phyloP scores from a whole-genome alignment of 2,113 vertebrate species.

The Menura novaehollandiae region DNA sequence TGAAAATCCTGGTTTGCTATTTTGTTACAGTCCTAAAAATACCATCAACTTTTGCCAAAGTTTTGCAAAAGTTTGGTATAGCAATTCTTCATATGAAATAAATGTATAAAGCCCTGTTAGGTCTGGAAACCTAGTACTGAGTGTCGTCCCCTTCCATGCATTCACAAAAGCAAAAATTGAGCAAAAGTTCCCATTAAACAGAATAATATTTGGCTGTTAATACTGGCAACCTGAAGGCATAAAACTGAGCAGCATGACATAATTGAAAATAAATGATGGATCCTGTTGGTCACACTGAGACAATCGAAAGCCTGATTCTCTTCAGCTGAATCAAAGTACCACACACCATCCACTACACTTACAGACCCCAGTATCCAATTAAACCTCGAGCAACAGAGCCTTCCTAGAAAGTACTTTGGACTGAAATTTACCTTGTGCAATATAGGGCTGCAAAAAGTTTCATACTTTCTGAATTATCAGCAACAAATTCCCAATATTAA shows the following conservation, averaged over 20 bases:
- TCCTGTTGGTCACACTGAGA: not conserved
- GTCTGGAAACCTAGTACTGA: not conserved
- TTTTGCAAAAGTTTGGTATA: constrained; percentile 1
- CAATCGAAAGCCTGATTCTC: not conserved
- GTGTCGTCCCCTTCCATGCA: not conserved
- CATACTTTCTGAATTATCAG: not conserved
- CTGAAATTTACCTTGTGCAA: not conserved
- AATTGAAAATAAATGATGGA: not conserved
- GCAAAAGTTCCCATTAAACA: not conserved
- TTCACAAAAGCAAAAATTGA: not conserved
- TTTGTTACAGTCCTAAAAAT: not conserved
- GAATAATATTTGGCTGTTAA: not conserved
- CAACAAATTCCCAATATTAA: not conserved
- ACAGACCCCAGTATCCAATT: not conserved
- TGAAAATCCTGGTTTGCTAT: not conserved
- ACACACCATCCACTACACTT: not conserved
- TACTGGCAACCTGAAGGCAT: not conserved
- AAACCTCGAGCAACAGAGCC: not conserved
- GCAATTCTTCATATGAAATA: not conserved
- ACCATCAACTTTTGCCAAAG: not conserved
- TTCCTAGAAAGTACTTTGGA: not conserved
- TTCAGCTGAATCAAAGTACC: not conserved
- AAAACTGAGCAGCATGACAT: not conserved
- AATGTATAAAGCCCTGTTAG: not conserved
- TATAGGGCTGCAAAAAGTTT: not conserved